Evolutionary conservation across 2,888 invertebrate species (phyloP), one percentile per base, ranked within the genome.

Genomic region (Antheraea yamamai): DNA sequence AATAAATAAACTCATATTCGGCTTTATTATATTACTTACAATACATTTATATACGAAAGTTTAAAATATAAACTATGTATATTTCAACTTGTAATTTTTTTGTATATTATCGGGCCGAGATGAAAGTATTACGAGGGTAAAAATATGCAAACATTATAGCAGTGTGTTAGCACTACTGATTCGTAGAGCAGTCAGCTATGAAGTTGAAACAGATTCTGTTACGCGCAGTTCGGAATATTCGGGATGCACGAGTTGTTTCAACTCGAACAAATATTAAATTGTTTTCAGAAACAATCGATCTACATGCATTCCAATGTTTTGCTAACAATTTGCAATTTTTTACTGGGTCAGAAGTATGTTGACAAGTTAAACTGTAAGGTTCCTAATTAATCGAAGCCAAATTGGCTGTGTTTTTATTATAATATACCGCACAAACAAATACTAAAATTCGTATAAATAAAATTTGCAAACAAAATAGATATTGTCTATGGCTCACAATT

Each of bases 171-270:
- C 79, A 79, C 84, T 88, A 91, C 91, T 89, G 88, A 89, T 90
- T 89, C 81, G 79, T 78, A 81, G 83, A 78, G 82, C 88, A 91
- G 82, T 87, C 85, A 85, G 79, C 88, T 89, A 88, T 90, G 87
- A 89, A 89, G 89, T 87, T 83, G 86, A 85, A 89, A 87, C 89
- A 88, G 86, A 89, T 88, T 90, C 89, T 87, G 87, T 86, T 85
- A 86, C 83, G 83, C 82, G 82, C 83, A 81, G 85, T 83, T 83
- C 81, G 86, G 86, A 88, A 90, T 87, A 89, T 87, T 84, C 86
- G 83, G 86, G 83, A 81, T 83, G 85, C 84, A 80, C 80, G 81
- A 85, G 86, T 88, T 88, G 85, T 86, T 87, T 85, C 87, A 86
- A 86, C 83, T 87, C 85, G 84, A 83, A 84, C 81, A 85, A 82